Evolutionary conservation across 2,113 vertebrate genomes (phyloP), one percentile per base, ranked within the genome.

Genomic region (Antechinus stuartii): DNA sequence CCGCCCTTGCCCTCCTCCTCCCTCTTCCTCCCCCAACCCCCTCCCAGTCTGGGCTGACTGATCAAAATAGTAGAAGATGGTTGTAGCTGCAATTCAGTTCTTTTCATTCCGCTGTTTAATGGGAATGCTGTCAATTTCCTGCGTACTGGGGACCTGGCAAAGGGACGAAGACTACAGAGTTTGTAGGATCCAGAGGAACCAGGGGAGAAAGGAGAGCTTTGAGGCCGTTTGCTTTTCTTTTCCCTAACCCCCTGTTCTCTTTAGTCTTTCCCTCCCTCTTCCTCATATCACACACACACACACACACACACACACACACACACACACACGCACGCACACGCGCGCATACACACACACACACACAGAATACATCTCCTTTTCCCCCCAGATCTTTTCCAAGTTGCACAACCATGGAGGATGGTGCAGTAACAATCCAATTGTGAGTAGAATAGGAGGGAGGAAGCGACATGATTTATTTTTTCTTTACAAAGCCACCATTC

Each of bases 21-120:
- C 52, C 92, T 90, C 90, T 61, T 57, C 68, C 90, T 49, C 91
- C 54, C 42, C 90, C 92, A 90, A 5, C 91, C 92, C 94, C 95
- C 53, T 68, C 94, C 91, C 47, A 92, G 94, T 98, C 97, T 96
- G 96, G 97, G 95, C 97, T 92, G 95, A 97, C 97, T 95, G 97
- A 98, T 98, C 98, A 98, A 98, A 98, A 98, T 97, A 98, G 97
- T 97, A 96, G 97, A 98, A 98, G 97, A 97, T 97, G 98, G 96
- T 98, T 96, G 98, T 96, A 95, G 96, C 95, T 94, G 97, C 96
- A 94, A 97, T 98, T 97, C 95, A 92, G 93, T 57, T 95, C 97
- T 97, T 93, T 98, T 95, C 98, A 49, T 95, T 95, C 93, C 96
- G 96, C 96, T 91, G 91, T 95, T 96, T 97, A 96, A 96, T 97